A percentile compares a stretch with the other conserved stretches of the same genome.
Conservation (phyloP, 2,113 vertebrate genomes). For the Numida meleagris region DNA sequence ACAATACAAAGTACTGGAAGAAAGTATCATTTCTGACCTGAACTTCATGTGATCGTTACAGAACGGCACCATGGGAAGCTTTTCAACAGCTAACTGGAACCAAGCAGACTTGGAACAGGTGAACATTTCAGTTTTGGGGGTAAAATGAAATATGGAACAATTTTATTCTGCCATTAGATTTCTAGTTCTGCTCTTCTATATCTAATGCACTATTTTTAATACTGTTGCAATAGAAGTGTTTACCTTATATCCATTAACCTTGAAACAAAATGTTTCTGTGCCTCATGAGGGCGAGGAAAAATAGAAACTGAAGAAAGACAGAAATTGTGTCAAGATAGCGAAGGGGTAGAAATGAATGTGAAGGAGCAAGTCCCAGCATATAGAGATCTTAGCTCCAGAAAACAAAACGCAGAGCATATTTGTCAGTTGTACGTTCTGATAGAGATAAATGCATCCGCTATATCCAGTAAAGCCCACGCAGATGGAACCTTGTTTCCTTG, state of each 20-base stretch:
- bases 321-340: neutral
- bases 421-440: neutral
- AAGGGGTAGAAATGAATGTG: neutral
- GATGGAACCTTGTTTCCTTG: neutral
- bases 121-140: neutral
- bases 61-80: slow-evolving; percentile 51
- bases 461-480: neutral
- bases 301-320: neutral
- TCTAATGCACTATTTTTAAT: neutral
- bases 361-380: neutral
- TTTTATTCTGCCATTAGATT: neutral
- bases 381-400: neutral
- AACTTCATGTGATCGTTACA: slow-evolving; percentile 44
- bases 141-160: neutral
- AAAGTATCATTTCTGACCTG: slow-evolving; percentile 25
- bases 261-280: neutral
- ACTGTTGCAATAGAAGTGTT: neutral
- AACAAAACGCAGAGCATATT: neutral
- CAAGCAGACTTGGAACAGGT: slow-evolving; percentile 54
- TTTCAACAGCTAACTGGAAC: slow-evolving; percentile 57
- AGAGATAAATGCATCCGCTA: neutral
- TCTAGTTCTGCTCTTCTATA: neutral
- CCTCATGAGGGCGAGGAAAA: neutral
- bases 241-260: neutral
- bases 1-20: neutral